Evolutionary conservation across 1,140 invertebrate species (phyloP), one percentile per base, ranked within the genome.

Genomic region (Lanistes nyassanus): DNA sequence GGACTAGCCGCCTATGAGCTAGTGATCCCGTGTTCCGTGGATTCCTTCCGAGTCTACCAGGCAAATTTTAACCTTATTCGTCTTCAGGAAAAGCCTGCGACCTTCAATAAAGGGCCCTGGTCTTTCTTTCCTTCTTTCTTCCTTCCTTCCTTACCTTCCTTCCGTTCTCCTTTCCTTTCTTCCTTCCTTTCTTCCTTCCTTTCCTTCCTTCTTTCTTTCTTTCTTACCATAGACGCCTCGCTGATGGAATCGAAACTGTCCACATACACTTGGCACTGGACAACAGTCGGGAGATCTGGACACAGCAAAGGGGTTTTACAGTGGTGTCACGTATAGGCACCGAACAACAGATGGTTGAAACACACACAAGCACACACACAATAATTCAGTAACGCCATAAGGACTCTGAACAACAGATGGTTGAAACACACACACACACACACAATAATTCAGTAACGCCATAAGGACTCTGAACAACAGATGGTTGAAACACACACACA

Each of bases 171-270:
- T 34, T 37, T 19, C 26, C 29, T 68, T n/a, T 34, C 23, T 9
- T 19, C 23, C 23, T 36, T 23, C 29, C 23, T 23, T 7, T 26
- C 21, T 31, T 26, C 47, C 34, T 42, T 37, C 23, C n/a, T 11
- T 26, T 36, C n/a, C 19, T 36, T 5, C 53, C 6, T 16, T 16
- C 36, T 2, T 16, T 19, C 3, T 26, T 16, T 56, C 47, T 0
- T 16, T n/a, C 76, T 73, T 78, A 84, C 83, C 83, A 84, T 84
- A n/a, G 77, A 80, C 4, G 78, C 67, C 77, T 84, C 83, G 68
- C 77, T 81, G 4, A 84, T 82, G 7, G 83, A 84, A 37, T 84
- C 83, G 58, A 84, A 81, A 36, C 78, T 82, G 70, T 81, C 80
- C 9, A 84, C 81, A 26, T 78, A 82, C 26, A 84, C 67, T 55